These are phyloP conservation scores for Nemoura dubitans DNA, from an alignment of 2,888 invertebrate genomes.

Conservation along the genomic window DNA sequence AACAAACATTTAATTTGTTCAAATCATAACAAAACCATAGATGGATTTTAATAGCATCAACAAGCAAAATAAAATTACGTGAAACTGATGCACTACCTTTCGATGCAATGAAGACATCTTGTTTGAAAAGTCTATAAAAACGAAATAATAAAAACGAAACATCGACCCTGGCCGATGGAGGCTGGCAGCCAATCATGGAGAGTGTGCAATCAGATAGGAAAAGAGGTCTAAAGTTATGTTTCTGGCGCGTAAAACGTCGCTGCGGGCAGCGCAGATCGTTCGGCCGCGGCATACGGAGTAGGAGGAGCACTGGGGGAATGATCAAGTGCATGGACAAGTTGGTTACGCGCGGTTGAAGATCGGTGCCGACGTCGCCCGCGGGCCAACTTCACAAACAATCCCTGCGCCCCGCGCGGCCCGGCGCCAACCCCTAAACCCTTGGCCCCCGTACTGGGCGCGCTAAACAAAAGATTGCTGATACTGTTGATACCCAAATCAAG, in stretches of 20 bases:
- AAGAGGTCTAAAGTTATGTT: slow-evolving; percentile 21
- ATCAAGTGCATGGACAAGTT: slow-evolving; percentile 32
- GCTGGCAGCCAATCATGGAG: background rate
- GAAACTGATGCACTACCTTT: background rate
- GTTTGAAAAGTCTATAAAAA: background rate
- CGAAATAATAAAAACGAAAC: background rate
- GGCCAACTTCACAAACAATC: slow-evolving; percentile 38
- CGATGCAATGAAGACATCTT: background rate
- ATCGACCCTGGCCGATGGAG: background rate
- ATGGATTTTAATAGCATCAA: background rate
- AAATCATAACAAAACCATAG: background rate
- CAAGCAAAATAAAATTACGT: background rate
- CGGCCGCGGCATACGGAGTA: background rate
- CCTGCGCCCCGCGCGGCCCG: background rate
- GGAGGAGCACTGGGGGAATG: background rate
- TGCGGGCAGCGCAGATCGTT: background rate
- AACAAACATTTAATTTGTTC: background rate
- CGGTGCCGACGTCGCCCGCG: background rate
- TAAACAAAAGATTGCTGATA: slow-evolving; percentile 37
- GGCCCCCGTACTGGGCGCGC: background rate
- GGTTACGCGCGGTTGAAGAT: slow-evolving; percentile 19
- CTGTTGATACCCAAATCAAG: slow-evolving; percentile 41
- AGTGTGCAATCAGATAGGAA: slow-evolving; percentile 35
- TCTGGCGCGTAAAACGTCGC: slow-evolving; percentile 14
- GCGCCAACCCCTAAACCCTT: too few relatives aligned